Base-by-base conservation (phyloP, 2,113 vertebrate species). In the Orycteropus afer region DNA sequence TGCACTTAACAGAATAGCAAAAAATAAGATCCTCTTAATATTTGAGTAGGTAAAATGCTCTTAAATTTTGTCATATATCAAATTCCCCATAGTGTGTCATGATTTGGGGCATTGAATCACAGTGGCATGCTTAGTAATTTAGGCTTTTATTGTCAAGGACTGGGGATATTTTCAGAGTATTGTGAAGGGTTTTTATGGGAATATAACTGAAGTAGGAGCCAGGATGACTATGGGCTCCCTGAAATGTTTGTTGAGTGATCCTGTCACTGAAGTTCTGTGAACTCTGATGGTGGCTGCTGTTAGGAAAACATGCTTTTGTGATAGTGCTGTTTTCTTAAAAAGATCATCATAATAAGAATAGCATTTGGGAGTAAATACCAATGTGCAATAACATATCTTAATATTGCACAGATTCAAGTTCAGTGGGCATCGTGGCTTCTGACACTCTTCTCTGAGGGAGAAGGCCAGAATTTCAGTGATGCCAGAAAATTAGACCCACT, bases 401-500 rank as follows among this genome's bases (percentile, higher is more conserved):
- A 88, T 95, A 74, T 57, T 71, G 6, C 37, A 40, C n/a, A n/a
- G 25, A 65, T 20, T 40, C 8, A 83, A 91, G 65, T 86, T 78
- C 49, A n/a, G 23, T 47, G 61, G 77, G 25, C 27, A 20, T 51
- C 12, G 7, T 13, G 51, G 73, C 67, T 76, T 74, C 47, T 34
- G 61, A 42, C 53, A 78, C 57, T 67, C 34, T 81, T 73, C 59
- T 87, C 65, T 65, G 53, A 92, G 89, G 10, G 34, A 47, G 37
- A 59, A 80, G 71, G 78, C 74, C 73, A 86, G 67, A 29, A 76
- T 85, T 90, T 93, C n/a, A 47, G 2, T 63, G 37, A 57, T 29
- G 63, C 90, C 86, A 63, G 94, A 88, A 92, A 82, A 40, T 27
- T 80, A 86, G 86, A 83, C 80, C 76, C 25, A 27, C 65, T 61